A percentile compares a stretch with the other conserved stretches of the same genome.
Conservation (phyloP, 1,140 invertebrate genomes). For the Drosophila chauvacae region DNA sequence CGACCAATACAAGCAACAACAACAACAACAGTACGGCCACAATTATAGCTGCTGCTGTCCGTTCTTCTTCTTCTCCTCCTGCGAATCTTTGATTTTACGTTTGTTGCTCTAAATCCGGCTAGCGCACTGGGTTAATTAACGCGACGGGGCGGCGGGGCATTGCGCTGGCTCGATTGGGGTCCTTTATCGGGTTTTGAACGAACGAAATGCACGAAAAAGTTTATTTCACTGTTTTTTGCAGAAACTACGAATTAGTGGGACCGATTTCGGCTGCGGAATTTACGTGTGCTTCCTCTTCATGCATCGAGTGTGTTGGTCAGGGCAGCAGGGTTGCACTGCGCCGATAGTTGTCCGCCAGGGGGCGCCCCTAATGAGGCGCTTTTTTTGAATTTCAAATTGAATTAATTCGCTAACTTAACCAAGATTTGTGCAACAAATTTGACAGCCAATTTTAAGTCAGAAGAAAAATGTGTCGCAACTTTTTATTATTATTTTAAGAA, state of each 20-base stretch:
- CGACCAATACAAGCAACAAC: conserved; percentile 26
- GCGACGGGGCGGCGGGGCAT: not conserved
- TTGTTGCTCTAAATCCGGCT: conserved; percentile 7
- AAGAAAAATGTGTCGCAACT: no score
- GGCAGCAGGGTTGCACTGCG: not conserved
- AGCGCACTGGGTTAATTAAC: conserved; percentile 7
- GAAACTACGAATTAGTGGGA: conserved; percentile 63
- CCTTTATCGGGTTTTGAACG: conserved; percentile 35
- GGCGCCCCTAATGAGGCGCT: not conserved
- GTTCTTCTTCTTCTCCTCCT: conserved; percentile 36
- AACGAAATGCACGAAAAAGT: conserved; percentile 64
- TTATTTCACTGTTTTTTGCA: conserved; percentile 74
- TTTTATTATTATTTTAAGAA: no score
- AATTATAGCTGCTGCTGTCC: conserved; percentile 44
- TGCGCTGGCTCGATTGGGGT: conserved; percentile 2
- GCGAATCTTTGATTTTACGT: conserved; percentile 40
- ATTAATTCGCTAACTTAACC: no score
- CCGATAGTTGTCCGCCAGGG: not conserved
- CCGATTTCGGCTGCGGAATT: conserved; percentile 26
- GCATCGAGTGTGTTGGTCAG: conserved; percentile 5
- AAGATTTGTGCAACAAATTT: no score
- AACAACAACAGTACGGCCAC: conserved; percentile 30
- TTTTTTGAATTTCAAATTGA: not conserved
- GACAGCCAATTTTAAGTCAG: no score
- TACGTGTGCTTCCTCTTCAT: conserved; percentile 9